These are phyloP conservation scores for Diachasmimorpha longicaudata DNA, from an alignment of 1,140 invertebrate species.

Conservation along the genomic window DNA sequence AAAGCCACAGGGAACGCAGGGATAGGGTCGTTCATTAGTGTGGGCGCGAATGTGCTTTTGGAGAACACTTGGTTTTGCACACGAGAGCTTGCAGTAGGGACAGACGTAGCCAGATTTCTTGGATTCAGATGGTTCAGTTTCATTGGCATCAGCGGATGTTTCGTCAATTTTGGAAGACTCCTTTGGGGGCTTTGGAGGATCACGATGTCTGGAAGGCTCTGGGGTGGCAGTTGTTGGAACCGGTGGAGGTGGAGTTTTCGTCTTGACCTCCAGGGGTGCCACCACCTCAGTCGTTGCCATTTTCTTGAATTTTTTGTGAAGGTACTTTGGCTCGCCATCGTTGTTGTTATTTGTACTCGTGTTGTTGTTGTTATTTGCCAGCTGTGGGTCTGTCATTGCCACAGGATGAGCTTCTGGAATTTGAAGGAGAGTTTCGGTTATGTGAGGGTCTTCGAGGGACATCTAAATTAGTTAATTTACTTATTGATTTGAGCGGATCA, in stretches of 20 bases:
- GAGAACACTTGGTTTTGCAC: conserved; percentile 92
- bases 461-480: no score
- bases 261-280: conserved; percentile 43
- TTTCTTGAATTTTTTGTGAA: conserved; percentile 92
- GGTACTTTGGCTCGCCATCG: conserved; percentile 77
- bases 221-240: conserved; percentile 42
- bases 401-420: conserved; percentile 25
- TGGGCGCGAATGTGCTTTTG: conserved; percentile 92
- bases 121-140: conserved; percentile 50
- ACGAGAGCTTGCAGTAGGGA: conserved; percentile 84
- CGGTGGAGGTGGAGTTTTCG: conserved; percentile 26
- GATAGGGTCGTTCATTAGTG: conserved; percentile 91
- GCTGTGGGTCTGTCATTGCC: conserved; percentile 62
- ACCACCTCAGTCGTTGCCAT: conserved; percentile 68
- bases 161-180: conserved; percentile 39
- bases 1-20: conserved; percentile 86
- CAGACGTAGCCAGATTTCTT: conserved; percentile 73
- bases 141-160: conserved; percentile 31
- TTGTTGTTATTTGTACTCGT: conserved; percentile 46
- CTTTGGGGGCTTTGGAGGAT: conserved; percentile 48
- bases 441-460: no score
- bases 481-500: no score
- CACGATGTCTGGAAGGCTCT: conserved; percentile 57
- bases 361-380: conserved; percentile 51
- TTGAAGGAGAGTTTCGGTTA: neutral